Conservation (phyloP, 2,113 vertebrate species). For the Albula goreensis region DNA sequence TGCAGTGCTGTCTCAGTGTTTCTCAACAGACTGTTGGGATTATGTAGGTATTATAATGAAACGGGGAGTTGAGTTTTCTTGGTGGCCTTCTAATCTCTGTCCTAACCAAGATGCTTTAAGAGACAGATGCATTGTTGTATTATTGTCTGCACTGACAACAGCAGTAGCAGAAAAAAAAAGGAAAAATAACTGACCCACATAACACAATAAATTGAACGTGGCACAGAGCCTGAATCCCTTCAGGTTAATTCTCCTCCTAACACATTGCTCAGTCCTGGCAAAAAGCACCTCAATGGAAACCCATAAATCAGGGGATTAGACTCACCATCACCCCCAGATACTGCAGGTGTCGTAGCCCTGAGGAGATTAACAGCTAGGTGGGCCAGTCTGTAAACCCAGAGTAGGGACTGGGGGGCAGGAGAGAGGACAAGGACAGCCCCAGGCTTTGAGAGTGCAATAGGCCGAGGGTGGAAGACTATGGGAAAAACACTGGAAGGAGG, state of each 20-base stretch:
- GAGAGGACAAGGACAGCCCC: not conserved
- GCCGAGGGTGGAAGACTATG: not conserved
- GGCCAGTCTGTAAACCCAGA: not conserved
- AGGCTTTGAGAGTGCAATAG: not conserved
- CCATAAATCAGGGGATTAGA: conserved; percentile 39
- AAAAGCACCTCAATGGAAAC: conserved; percentile 43
- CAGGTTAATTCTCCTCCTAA: not conserved
- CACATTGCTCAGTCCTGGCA: conserved; percentile 18
- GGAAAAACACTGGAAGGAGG: not conserved
- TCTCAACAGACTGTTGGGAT: no score
- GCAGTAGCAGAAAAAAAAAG: not conserved
- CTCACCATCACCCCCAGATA: conserved; percentile 28
- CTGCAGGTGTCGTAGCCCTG: conserved; percentile 44
- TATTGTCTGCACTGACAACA: not conserved
- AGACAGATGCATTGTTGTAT: not conserved
- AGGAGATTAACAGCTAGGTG: not conserved
- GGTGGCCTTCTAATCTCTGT: no score
- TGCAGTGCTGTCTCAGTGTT: no score
- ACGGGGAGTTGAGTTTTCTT: not conserved
- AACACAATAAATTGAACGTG: not conserved
- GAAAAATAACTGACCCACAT: not conserved
- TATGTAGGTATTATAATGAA: no score
- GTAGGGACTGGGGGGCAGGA: not conserved
- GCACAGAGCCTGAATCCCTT: not conserved
- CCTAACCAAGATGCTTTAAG: not conserved